Evolutionary conservation across 2,797 vertebrate species (phyloP).

Genomic region (Hylomyscus alleni): DNA sequence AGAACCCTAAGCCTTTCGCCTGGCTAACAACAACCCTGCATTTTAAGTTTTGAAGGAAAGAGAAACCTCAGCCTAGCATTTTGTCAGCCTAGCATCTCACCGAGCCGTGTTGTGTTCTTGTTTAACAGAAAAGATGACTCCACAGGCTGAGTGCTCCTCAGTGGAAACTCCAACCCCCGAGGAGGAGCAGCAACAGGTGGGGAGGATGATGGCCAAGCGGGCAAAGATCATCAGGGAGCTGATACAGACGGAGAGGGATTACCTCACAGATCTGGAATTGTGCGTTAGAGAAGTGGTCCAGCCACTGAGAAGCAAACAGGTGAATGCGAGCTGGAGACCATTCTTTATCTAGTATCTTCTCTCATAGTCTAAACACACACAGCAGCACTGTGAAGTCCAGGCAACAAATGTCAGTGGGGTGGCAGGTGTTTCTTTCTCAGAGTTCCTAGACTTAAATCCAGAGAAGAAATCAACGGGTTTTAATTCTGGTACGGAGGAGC

Average conservation of each 20-base stretch:
- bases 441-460: not conserved
- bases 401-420: not conserved
- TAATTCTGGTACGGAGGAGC: too few relatives aligned
- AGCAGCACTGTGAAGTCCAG: not conserved
- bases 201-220: constrained; percentile 94
- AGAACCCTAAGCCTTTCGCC: not conserved
- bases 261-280: constrained; percentile 93
- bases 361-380: not conserved
- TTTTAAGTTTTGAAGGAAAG: not conserved
- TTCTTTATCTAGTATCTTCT: not conserved
- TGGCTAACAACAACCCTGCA: not conserved
- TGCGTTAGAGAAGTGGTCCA: constrained; percentile 95
- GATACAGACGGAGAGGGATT: constrained; percentile 96
- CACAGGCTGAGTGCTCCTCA: constrained; percentile 84
- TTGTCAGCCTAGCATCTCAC: constrained; percentile 53
- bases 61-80: not conserved
- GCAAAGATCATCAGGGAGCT: constrained; percentile 95
- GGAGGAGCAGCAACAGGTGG: constrained; percentile 88
- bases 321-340: constrained; percentile 81
- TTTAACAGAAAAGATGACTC: constrained; percentile 95
- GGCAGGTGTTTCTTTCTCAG: not conserved
- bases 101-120: not conserved
- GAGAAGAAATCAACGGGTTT: rapidly evolving
- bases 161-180: constrained; percentile 87
- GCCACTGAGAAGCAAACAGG: constrained; percentile 92